phyloP scores from a whole-genome alignment of 2,797 vertebrate genomes.

The Ctenochaetus hawaiiensis region DNA sequence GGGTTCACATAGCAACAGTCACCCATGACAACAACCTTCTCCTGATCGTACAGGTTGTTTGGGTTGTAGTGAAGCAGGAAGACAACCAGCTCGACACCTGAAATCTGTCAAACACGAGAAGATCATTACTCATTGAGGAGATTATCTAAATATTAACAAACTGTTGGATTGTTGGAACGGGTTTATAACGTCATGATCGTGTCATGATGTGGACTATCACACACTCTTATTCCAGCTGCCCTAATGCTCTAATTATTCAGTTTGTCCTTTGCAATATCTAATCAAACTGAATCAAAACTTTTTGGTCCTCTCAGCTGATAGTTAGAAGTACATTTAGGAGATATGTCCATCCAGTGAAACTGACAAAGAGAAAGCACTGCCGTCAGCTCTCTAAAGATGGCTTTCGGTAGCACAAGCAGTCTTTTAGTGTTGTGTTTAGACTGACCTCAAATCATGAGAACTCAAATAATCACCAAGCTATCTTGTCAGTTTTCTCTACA shows the following conservation, averaged over 20 bases:
- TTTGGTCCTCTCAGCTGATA: too few species aligned
- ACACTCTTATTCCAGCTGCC: not conserved
- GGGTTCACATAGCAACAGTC: conserved; percentile 97
- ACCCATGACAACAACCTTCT: conserved; percentile 93
- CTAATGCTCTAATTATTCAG: not conserved
- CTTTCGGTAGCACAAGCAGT: too few species aligned
- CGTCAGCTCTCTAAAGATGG: not conserved
- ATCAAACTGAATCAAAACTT: not conserved
- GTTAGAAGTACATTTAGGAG: too few species aligned
- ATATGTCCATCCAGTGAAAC: not conserved
- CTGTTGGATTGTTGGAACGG: not conserved
- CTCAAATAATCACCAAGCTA: too few species aligned
- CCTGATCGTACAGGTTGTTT: conserved; percentile 92
- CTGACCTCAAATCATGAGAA: not conserved
- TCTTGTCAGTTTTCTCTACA: too few species aligned
- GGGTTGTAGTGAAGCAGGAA: conserved; percentile 94
- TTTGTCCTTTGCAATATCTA: not conserved
- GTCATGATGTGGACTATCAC: not conserved
- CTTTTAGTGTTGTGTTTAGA: not conserved
- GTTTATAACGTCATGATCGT: not conserved
- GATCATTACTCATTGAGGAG: too few species aligned
- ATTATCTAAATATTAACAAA: too few species aligned
- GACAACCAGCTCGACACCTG: conserved; percentile 90
- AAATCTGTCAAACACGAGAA: conserved; percentile 85
- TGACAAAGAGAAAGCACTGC: not conserved